phyloP scores from a whole-genome alignment of 2,797 vertebrate genomes.

The Acanthiza pusilla region DNA sequence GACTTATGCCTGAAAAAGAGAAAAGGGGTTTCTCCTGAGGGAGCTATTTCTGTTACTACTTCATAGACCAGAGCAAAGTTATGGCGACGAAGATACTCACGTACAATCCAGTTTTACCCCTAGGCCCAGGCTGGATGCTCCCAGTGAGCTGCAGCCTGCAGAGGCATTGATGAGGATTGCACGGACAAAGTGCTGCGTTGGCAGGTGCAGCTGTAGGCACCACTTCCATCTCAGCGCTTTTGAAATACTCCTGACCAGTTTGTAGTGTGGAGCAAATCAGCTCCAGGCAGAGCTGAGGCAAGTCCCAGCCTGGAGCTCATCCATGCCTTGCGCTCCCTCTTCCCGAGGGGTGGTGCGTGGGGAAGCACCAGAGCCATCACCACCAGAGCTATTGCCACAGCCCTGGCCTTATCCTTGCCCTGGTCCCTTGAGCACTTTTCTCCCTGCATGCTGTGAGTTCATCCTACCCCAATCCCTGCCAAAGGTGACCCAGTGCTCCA shows the following conservation, averaged over 20 bases:
- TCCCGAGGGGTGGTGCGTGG: fast-evolving
- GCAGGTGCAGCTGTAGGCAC: not conserved
- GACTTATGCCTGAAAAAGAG: not conserved
- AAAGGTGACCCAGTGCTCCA: not conserved
- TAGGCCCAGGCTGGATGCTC: not conserved
- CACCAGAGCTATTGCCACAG: fast-evolving
- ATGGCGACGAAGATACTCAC: fast-evolving
- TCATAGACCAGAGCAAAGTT: not conserved
- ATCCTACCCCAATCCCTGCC: not conserved
- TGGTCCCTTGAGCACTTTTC: not conserved
- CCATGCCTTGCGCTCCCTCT: fast-evolving
- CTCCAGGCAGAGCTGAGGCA: fast-evolving
- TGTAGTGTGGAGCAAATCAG: fast-evolving
- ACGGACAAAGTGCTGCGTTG: fast-evolving
- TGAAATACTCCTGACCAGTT: fast-evolving
- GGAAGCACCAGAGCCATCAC: fast-evolving
- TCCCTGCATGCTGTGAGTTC: fast-evolving
- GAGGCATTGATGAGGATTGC: not conserved
- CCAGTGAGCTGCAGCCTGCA: not conserved
- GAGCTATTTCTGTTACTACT: not conserved
- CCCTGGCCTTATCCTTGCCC: not conserved
- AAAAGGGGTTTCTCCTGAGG: not conserved
- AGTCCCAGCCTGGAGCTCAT: not conserved
- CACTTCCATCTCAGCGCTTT: fast-evolving
- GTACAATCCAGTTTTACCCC: not conserved